phyloP scores from a whole-genome alignment of 1,140 invertebrate species.

The Pteromalus puparum region DNA sequence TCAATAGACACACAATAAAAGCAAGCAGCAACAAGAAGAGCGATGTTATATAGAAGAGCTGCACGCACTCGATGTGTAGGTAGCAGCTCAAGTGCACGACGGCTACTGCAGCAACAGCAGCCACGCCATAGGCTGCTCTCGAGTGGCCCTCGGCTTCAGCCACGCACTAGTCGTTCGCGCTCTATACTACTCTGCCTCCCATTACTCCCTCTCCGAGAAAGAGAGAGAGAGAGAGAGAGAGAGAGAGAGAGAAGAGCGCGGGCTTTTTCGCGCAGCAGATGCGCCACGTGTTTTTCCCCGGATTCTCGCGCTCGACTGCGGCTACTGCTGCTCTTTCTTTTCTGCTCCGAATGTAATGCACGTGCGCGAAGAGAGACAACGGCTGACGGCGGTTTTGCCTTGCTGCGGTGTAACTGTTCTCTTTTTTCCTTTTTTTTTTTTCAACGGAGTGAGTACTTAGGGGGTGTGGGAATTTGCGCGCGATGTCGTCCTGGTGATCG shows the following conservation, averaged over 20 bases:
- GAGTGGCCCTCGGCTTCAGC: slow-evolving; percentile 2
- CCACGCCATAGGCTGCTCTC: background rate
- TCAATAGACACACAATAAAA: background rate
- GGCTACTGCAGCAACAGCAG: slow-evolving; percentile 12
- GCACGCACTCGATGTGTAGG: background rate
- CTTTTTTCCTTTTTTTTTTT: background rate
- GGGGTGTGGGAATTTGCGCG: no score
- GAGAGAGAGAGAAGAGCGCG: background rate
- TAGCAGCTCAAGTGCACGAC: slow-evolving; percentile 26
- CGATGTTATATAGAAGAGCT: no score
- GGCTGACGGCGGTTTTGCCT: background rate
- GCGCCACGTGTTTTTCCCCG: slow-evolving; percentile 49
- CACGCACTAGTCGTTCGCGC: background rate
- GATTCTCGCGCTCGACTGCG: slow-evolving; percentile 40
- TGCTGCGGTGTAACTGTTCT: background rate
- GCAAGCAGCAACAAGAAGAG: no score
- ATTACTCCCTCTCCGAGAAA: background rate
- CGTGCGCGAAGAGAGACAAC: background rate
- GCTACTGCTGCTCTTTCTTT: background rate
- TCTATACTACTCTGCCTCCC: no score
- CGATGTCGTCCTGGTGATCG: no score
- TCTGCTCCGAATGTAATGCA: slow-evolving; percentile 1
- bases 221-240: no score
- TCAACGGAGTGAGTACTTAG: no score
- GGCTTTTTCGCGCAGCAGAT: slow-evolving; percentile 22